Evolutionary conservation across 1,140 invertebrate genomes (phyloP).

Genomic region (Drosophila setifemur): DNA sequence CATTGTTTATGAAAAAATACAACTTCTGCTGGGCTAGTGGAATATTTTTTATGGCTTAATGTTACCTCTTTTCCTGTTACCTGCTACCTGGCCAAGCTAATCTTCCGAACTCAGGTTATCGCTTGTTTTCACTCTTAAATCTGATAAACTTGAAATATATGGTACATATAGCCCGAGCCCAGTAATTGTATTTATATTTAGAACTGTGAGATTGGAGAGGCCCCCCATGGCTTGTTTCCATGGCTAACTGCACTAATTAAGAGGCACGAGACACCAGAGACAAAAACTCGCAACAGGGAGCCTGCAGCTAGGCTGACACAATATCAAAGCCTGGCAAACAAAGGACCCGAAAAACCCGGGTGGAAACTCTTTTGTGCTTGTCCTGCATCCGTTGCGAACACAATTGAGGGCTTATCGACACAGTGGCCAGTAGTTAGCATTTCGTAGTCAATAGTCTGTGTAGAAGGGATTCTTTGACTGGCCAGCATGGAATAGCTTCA

Average conservation of each 20-base stretch:
- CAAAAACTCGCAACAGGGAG: slow-evolving; percentile 1
- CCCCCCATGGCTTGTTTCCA: slow-evolving; percentile 13
- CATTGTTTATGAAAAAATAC: slow-evolving; percentile 5
- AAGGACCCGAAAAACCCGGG: slow-evolving; percentile 25
- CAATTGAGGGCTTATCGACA: slow-evolving; percentile 52
- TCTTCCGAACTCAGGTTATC: slow-evolving; percentile 42
- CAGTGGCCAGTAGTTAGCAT: slow-evolving; percentile 17
- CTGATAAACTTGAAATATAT: slow-evolving; percentile 47
- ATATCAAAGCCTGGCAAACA: slow-evolving; percentile 31
- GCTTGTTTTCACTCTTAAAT: slow-evolving; percentile 34
- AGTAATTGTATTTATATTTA: slow-evolving; percentile 10
- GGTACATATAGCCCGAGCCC: background rate
- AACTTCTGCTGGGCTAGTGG: background rate
- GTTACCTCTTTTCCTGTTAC: slow-evolving; percentile 3
- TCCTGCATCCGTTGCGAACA: slow-evolving; percentile 35
- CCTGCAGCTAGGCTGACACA: background rate
- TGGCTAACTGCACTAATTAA: slow-evolving; percentile 34
- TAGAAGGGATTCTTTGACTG: background rate
- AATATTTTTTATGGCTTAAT: slow-evolving; percentile 35
- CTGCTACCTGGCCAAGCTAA: slow-evolving; percentile 20
- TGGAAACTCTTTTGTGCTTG: slow-evolving; percentile 27
- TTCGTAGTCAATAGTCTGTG: background rate
- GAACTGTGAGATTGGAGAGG: slow-evolving; percentile 22
- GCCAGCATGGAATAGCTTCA: slow-evolving; percentile 1
- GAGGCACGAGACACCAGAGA: slow-evolving; percentile 4